Evolutionary conservation across 2,797 vertebrate species (phyloP).

Genomic region (Pteronotus mesoamericanus): DNA sequence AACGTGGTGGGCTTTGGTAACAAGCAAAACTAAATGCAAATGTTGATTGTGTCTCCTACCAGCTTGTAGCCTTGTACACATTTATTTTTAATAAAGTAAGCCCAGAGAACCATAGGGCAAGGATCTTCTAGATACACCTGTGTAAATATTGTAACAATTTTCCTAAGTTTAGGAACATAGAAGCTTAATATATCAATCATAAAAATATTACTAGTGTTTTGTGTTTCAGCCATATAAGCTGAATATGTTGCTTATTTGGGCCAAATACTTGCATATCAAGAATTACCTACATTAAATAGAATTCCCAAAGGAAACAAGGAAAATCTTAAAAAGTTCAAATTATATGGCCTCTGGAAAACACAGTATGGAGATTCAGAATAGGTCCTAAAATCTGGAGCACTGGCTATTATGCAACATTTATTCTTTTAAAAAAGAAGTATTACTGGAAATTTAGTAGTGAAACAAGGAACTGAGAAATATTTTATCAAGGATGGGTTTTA

Average conservation of each 20-base stretch:
- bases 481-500: neutral
- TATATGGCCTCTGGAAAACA: neutral
- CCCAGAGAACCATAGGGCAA: neutral
- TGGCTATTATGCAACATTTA: neutral
- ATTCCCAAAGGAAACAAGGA: neutral
- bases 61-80: neutral
- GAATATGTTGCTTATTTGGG: neutral
- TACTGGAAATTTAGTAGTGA: neutral
- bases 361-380: neutral
- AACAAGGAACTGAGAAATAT: neutral
- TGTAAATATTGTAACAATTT: neutral
- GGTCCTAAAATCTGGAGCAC: neutral
- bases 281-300: neutral
- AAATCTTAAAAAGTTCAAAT: neutral
- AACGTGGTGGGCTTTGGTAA: neutral
- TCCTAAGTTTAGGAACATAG: neutral
- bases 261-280: neutral
- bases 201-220: neutral
- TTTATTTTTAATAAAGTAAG: neutral
- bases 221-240: neutral
- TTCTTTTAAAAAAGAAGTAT: neutral
- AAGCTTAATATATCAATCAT: neutral
- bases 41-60: neutral
- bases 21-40: neutral
- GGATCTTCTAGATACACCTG: neutral